These are phyloP conservation scores for Drosophila mettleri DNA, from an alignment of 2,888 invertebrate genomes.

Conservation along the genomic window DNA sequence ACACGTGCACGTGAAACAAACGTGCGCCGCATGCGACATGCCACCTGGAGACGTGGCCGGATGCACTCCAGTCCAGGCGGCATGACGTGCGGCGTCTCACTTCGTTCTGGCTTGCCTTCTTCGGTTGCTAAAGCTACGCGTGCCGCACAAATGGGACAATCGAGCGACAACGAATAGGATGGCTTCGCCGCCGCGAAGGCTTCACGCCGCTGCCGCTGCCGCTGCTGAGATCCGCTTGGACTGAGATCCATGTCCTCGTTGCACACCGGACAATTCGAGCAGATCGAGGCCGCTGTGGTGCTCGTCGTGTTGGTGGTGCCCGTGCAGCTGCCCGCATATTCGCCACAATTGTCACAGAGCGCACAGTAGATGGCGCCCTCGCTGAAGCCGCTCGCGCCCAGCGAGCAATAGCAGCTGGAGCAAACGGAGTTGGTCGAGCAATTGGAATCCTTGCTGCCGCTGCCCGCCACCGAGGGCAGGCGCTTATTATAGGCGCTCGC, in stretches of 20 bases:
- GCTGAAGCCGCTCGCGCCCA: conserved; percentile 78
- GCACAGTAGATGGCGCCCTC: conserved; percentile 81
- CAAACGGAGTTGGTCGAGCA: conserved; percentile 64
- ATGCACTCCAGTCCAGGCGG: conserved; percentile 27
- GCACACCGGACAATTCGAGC: conserved; percentile 79
- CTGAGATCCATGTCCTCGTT: conserved; percentile 47
- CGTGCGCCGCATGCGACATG: conserved; percentile 49
- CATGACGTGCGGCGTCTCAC: conserved; percentile 54
- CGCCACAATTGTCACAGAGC: conserved; percentile 79
- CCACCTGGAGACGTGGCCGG: conserved; percentile 25
- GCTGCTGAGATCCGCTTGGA: conserved; percentile 23
- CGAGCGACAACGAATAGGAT: conserved; percentile 69
- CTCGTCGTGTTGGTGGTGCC: conserved; percentile 72
- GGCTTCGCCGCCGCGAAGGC: conserved; percentile 47
- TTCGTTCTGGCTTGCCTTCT: conserved; percentile 83
- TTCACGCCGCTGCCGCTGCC: conserved; percentile 31
- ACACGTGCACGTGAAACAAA: conserved; percentile 70
- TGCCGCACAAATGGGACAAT: conserved; percentile 78
- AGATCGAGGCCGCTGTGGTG: conserved; percentile 71
- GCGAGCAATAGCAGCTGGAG: conserved; percentile 78
- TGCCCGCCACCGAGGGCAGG: conserved; percentile 85
- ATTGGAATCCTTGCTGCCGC: conserved; percentile 85
- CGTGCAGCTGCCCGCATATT: conserved; percentile 58
- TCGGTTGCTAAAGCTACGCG: conserved; percentile 59
- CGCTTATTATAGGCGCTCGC: conserved; percentile 85